Conservation (phyloP, 2,113 vertebrate species). For the Xyrauchen texanus region DNA sequence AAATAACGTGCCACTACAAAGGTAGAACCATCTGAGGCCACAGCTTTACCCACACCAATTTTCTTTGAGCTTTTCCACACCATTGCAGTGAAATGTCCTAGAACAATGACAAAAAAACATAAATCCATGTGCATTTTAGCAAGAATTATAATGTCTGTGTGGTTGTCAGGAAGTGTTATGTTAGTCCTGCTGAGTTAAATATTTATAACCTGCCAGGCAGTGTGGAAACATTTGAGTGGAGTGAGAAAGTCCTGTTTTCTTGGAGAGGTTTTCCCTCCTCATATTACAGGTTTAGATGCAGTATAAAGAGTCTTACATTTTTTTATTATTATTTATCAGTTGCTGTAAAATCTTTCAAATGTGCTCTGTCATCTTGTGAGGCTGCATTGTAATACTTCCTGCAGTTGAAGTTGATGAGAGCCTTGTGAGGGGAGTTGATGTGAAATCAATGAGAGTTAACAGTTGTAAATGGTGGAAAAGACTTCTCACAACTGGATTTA, state of each 20-base stretch:
- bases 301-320: too few species aligned
- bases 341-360: not conserved
- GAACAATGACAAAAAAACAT: conserved; percentile 1
- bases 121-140: not conserved
- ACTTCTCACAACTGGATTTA: conserved; percentile 17
- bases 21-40: conserved; percentile 88
- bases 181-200: conserved; percentile 28
- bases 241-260: too few species aligned
- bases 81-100: conserved; percentile 98
- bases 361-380: conserved; percentile 1
- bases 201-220: conserved; percentile 10
- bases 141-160: not conserved
- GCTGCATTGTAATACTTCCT: not conserved
- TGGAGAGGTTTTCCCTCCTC: too few species aligned
- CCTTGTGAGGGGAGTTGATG: not conserved
- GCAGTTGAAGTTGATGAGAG: not conserved
- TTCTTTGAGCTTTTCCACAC: conserved; percentile 92
- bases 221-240: not conserved
- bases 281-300: not conserved
- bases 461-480: conserved; percentile 2
- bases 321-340: too few species aligned
- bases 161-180: conserved; percentile 8
- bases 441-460: not conserved
- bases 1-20: conserved; percentile 96
- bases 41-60: conserved; percentile 91